Evolutionary conservation across 2,113 vertebrate species (phyloP).

Genomic region (Dolichotis patagonum): DNA sequence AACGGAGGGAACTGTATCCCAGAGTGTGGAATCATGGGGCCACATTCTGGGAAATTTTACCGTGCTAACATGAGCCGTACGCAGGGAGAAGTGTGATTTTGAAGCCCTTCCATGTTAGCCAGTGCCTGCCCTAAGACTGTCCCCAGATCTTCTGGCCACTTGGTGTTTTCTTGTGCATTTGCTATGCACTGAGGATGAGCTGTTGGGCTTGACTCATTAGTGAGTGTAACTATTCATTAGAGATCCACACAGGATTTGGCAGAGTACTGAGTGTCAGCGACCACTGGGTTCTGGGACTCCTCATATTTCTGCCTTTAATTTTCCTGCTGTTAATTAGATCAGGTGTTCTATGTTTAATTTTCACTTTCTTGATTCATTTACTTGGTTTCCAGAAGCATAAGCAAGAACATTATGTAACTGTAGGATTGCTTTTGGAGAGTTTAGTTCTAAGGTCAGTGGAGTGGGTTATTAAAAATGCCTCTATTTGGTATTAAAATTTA

Average conservation of each 20-base stretch:
- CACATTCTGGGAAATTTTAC: neutral
- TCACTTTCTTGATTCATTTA: neutral
- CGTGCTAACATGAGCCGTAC: neutral
- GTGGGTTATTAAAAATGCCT: neutral
- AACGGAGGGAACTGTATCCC: neutral
- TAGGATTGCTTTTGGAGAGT: conserved; percentile 24
- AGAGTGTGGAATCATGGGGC: neutral
- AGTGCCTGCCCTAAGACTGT: neutral
- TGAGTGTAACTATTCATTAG: neutral
- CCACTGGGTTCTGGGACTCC: neutral
- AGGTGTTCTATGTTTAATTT: neutral
- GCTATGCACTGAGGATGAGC: accelerated
- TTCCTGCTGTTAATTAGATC: neutral
- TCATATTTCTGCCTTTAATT: neutral
- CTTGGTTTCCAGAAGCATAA: neutral
- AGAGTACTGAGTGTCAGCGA: neutral
- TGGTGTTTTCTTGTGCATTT: neutral
- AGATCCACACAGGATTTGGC: neutral
- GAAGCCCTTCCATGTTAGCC: neutral
- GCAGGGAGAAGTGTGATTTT: neutral
- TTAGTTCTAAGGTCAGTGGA: neutral
- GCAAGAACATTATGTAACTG: neutral
- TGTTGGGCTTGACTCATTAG: neutral
- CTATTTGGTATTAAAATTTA: conserved; percentile 15
- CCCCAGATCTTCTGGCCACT: neutral